Percentiles rank a stretch among this genome's conserved stretches.
phyloP scores from a whole-genome alignment of 2,888 invertebrate genomes.

The Epistrophe eligans region DNA sequence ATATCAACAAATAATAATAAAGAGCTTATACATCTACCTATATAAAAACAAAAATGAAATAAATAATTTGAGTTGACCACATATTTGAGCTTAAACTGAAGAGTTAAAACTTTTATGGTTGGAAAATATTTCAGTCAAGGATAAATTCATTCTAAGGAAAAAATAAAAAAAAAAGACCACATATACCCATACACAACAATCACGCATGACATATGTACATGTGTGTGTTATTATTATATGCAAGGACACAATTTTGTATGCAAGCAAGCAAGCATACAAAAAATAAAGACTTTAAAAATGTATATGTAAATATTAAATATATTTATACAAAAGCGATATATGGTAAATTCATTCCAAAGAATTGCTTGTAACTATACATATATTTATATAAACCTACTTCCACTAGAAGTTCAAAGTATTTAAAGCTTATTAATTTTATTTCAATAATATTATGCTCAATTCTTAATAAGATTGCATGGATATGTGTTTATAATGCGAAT shows the following conservation, averaged over 20 bases:
- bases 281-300: slow-evolving; percentile 2
- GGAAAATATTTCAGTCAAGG: slow-evolving; percentile 13
- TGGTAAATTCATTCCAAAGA: neutral
- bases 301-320: neutral
- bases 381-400: neutral
- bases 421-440: neutral
- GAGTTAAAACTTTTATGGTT: neutral
- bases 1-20: neutral
- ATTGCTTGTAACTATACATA: neutral
- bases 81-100: neutral
- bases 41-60: neutral
- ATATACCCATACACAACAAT: neutral
- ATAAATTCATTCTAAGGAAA: slow-evolving; percentile 15
- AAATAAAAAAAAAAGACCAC: neutral
- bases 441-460: neutral
- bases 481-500: neutral
- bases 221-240: slow-evolving; percentile 5
- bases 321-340: neutral
- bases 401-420: neutral
- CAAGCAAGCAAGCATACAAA: neutral
- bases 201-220: neutral
- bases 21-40: neutral
- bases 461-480: neutral
- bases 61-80: neutral
- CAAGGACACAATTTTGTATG: slow-evolving; percentile 21